These are phyloP conservation scores for Parazoanthus swiftii DNA, from an alignment of 92 coral and sea anemone genomes.

Conservation along the genomic window DNA sequence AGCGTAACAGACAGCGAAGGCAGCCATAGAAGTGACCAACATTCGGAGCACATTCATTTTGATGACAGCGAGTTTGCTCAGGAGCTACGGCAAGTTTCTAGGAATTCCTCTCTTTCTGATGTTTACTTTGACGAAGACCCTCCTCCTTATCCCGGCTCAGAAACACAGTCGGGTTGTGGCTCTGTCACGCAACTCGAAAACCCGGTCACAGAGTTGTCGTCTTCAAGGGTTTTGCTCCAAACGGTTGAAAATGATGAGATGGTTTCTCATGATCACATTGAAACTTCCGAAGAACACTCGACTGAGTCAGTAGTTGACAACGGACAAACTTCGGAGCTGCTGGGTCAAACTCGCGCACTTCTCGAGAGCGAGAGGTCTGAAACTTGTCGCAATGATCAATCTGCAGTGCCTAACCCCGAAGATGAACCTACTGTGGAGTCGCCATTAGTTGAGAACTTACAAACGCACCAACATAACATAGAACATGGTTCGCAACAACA, in stretches of 20 bases:
- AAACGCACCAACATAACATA: background rate
- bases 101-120: background rate
- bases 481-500: background rate
- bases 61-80: background rate
- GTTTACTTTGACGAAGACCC: background rate
- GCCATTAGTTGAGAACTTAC: background rate
- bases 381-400: background rate
- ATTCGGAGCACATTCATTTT: background rate
- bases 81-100: background rate
- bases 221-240: background rate
- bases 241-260: background rate
- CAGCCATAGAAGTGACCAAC: background rate
- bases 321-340: background rate
- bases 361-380: background rate
- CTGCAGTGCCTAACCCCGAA: background rate
- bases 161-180: slow-evolving; percentile 1
- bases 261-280: background rate
- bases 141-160: slow-evolving; percentile 27
- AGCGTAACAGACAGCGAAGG: background rate
- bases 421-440: background rate
- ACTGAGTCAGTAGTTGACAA: background rate
- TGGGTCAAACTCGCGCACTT: background rate
- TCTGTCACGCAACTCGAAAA: background rate
- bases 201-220: background rate
- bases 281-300: background rate